Evolutionary conservation across 2,888 invertebrate genomes (phyloP).

Genomic region (Gisinianus flammeolus): DNA sequence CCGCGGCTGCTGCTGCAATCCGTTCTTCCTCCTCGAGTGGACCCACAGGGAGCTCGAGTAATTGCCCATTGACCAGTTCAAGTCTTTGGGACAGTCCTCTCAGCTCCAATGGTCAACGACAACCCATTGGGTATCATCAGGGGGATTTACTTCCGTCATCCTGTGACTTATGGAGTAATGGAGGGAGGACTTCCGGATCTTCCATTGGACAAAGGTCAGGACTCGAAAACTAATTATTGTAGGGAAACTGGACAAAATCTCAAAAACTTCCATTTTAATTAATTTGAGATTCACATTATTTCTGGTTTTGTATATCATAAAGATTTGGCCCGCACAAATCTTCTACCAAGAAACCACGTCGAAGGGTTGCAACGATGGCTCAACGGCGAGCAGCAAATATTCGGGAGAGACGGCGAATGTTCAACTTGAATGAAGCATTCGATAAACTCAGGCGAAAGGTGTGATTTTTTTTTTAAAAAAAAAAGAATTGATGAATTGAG

Average conservation of each 20-base stretch:
- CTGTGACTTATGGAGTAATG: slow-evolving; percentile 24
- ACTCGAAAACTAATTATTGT: not conserved
- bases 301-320: not conserved
- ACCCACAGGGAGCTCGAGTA: slow-evolving; percentile 6
- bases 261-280: not conserved
- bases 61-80: not conserved
- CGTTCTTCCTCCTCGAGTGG: slow-evolving; percentile 35
- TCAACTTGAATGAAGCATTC: slow-evolving; percentile 94
- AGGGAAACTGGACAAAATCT: not conserved
- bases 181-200: slow-evolving; percentile 7
- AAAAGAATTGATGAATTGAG: not conserved
- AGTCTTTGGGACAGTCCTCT: slow-evolving; percentile 30
- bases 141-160: not conserved
- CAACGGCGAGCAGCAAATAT: slow-evolving; percentile 92
- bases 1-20: slow-evolving; percentile 47
- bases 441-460: slow-evolving; percentile 85
- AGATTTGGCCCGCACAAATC: slow-evolving; percentile 24
- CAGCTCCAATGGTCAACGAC: not conserved
- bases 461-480: not conserved
- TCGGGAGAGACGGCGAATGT: slow-evolving; percentile 90
- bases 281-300: not conserved
- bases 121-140: not conserved
- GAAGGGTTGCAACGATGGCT: slow-evolving; percentile 87
- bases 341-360: slow-evolving; percentile 74
- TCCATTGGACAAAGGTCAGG: slow-evolving; percentile 25